Evolutionary conservation across 2,888 invertebrate genomes (phyloP), one percentile per base, ranked within the genome.

Genomic region (Athalia circularis): DNA sequence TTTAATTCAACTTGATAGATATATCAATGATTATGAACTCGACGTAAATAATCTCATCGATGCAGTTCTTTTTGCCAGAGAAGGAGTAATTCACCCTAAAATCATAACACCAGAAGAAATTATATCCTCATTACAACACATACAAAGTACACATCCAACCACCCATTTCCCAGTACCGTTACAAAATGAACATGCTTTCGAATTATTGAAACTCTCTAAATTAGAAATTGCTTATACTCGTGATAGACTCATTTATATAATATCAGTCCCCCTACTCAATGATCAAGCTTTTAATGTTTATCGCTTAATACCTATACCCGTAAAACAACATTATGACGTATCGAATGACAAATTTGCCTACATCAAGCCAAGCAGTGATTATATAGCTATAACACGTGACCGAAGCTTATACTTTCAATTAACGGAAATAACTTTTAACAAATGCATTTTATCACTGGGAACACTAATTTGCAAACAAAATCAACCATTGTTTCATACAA

Each of bases 361-460:
- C 11, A 48, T 65, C 4, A 65, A 11, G 43, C 65, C 65, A 45
- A 47, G 47, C 4, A 65, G 65, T 47, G 43, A 62, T 8, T 62
- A 62, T 29, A 43, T 62, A 62, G 62, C 62, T 9, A 62, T 62
- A 62, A 62, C 62, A 62, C 8, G 43, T 4, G 62, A 62, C 43
- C 8, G 62, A 62, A 62, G 29, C 9, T 43, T 62, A 3, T 62
- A 62, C 11, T 62, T 43, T 11, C 6, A 62, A 43, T 5, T 62
- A 43, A 62, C 62, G 9, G 65, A 65, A 65, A 8, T 47, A 47
- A 65, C 45, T 47, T 65, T 65, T 6, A 47, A 48, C 48, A 9
- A 65, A 65, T 65, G 65, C 9, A 65, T n/a, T 5, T n/a, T 65
- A 43, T 65, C 65, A 47, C n/a, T 65, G n/a, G 65, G 6, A 47